Base-by-base conservation (phyloP, 2,888 invertebrate species). In the Thera britannica region DNA sequence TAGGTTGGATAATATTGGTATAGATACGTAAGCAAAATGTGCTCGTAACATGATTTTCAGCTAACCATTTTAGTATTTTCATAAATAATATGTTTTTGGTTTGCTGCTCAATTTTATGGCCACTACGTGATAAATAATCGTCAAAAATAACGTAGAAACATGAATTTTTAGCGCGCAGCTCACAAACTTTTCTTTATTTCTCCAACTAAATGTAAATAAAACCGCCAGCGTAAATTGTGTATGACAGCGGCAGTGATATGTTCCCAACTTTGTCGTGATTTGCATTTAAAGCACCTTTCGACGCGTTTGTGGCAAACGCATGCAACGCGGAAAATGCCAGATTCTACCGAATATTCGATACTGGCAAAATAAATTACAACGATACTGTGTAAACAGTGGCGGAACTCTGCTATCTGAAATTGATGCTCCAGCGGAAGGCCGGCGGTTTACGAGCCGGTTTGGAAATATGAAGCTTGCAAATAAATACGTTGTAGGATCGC, bases 251-350 rank as follows among this genome's bases (percentile, higher is more conserved):
- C 80, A 78, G 75, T 76, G 82, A 83, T 80, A 82, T 74, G 76
- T 72, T 73, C 75, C 74, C 76, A 83, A 86, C 79, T 83, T 84
- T 79, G 79, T 75, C 78, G 74, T 78, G 79, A 90, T 90, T 89
- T 90, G 86, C 90, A 90, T 90, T 81, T 86, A 85, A 87, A 89
- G 85, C 82, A 83, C 85, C 79, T 83, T 84, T 83, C 82, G 80
- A 77, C 81, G 81, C 81, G 81, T 82, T 83, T 82, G 82, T 74
- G 77, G 65, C 71, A 52, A 70, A 72, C 72, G 72, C 74, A 75
- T 74, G 75, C 70, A 68, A 72, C 71, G 65, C 71, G 67, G 64
- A 75, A 74, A 73, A 72, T 67, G 68, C 44, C 65, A 58, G 65
- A 56, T 65, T 65, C 58, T 67, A 58, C 58, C 61, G 72, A 76